phyloP scores from a whole-genome alignment of 2,888 invertebrate species.

The Phragmatobia fuliginosa region DNA sequence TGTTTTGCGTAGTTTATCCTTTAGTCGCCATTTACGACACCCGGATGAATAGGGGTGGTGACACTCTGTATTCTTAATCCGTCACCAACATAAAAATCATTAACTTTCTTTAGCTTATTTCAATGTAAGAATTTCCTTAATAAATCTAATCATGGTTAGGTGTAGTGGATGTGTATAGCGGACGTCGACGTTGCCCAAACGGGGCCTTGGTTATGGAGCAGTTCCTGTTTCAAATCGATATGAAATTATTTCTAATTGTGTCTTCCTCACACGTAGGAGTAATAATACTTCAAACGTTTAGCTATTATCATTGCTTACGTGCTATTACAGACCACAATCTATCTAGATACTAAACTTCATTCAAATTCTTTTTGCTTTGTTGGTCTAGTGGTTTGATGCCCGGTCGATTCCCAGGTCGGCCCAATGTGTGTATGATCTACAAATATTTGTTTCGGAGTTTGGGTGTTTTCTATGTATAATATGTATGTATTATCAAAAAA shows the following conservation, averaged over 20 bases:
- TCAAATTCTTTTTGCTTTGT: not conserved
- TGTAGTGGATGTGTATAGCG: not conserved
- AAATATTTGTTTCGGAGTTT: too few species aligned
- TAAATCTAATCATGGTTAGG: not conserved
- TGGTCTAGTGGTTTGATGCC: too few species aligned
- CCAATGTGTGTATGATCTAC: too few species aligned
- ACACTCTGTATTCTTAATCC: too few species aligned
- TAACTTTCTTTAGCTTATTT: not conserved
- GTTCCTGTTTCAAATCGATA: constrained; percentile 4
- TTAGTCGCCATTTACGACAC: too few species aligned
- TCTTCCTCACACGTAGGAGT: not conserved
- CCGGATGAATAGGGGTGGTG: too few species aligned
- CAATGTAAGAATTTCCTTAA: not conserved
- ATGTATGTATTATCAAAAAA: too few species aligned
- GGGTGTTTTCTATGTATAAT: too few species aligned
- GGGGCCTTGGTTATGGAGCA: constrained; percentile 5
- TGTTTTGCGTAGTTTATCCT: too few species aligned
- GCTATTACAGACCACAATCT: not conserved
- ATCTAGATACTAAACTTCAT: not conserved
- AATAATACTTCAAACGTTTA: not conserved
- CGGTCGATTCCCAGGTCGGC: too few species aligned
- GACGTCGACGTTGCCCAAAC: not conserved
- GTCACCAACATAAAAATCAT: too few species aligned
- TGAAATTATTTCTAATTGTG: not conserved
- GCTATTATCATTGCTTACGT: too few species aligned